Conservation (phyloP, 2,113 vertebrate species). For the Sinocyclocheilus rhinocerous region DNA sequence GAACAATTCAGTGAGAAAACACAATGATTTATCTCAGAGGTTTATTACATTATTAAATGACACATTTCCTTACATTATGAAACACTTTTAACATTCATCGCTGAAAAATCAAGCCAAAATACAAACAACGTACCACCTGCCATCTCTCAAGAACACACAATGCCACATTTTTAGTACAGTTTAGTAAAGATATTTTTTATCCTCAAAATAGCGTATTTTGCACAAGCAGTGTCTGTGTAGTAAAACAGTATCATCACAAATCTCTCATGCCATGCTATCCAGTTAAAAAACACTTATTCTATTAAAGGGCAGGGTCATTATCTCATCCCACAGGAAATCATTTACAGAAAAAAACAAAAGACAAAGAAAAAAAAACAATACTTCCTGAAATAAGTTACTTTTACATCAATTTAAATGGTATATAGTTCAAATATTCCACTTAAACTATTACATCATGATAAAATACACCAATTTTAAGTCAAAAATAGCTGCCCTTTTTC, state of each 20-base stretch:
- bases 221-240: background rate
- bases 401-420: background rate
- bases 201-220: conserved; percentile 2
- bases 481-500: conserved; percentile 39
- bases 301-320: background rate
- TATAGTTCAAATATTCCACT: background rate
- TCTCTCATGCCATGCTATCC: conserved; percentile 12
- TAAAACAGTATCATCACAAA: background rate
- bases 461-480: background rate
- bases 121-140: conserved; percentile 37
- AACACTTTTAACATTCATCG: conserved; percentile 23
- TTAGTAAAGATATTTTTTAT: background rate
- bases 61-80: conserved; percentile 36
- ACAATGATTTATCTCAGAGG: background rate
- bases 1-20: background rate
- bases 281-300: background rate
- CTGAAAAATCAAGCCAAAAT: conserved; percentile 40
- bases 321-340: background rate
- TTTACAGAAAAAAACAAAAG: too few relatives aligned
- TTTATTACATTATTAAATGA: conserved; percentile 49
- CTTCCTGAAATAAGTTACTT: background rate
- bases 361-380: too few relatives aligned
- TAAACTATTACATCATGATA: background rate
- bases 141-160: conserved; percentile 16
- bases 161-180: conserved; percentile 4